These are phyloP conservation scores for Arbacia lixula DNA, from an alignment of 53 echinoderm and acorn worm genomes.

Conservation along the genomic window DNA sequence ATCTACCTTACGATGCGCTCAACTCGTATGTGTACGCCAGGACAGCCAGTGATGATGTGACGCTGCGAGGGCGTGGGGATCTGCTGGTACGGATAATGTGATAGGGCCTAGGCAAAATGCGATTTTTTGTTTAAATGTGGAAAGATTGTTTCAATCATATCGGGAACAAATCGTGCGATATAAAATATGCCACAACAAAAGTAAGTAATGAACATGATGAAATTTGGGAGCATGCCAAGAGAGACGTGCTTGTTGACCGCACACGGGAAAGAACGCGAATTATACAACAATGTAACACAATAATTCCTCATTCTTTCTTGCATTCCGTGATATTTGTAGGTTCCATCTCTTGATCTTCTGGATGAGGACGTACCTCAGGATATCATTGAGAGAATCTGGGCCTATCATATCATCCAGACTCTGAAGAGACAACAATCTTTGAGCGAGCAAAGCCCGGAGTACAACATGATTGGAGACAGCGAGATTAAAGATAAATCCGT, in stretches of 20 bases:
- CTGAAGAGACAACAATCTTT: conserved; percentile 61
- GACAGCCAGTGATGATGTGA: conserved; percentile 76
- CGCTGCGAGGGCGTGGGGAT: conserved; percentile 61
- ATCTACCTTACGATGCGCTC: conserved; percentile 60
- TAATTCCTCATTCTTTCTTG: too few species aligned
- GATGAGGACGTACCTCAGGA: conserved; percentile 70
- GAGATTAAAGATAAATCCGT: conserved; percentile 76
- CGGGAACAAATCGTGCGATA: neutral
- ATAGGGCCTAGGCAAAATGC: too few species aligned
- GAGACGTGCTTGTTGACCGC: too few species aligned
- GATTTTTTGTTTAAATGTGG: too few species aligned
- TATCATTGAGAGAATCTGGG: conserved; percentile 85
- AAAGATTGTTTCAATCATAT: too few species aligned
- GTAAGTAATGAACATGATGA: too few species aligned
- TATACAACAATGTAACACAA: too few species aligned
- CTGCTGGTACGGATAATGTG: conserved; percentile 48
- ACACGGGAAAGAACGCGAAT: too few species aligned
- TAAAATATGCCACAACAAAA: too few species aligned
- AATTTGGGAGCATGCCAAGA: too few species aligned
- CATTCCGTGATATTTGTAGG: conserved; percentile 25
- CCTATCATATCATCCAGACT: conserved; percentile 82
- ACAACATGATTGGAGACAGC: conserved; percentile 56
- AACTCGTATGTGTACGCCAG: conserved; percentile 79
- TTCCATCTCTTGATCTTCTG: conserved; percentile 66
- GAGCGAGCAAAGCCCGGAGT: conserved; percentile 51